phyloP scores from a whole-genome alignment of 2,113 vertebrate genomes.

The Glaucomys volans region DNA sequence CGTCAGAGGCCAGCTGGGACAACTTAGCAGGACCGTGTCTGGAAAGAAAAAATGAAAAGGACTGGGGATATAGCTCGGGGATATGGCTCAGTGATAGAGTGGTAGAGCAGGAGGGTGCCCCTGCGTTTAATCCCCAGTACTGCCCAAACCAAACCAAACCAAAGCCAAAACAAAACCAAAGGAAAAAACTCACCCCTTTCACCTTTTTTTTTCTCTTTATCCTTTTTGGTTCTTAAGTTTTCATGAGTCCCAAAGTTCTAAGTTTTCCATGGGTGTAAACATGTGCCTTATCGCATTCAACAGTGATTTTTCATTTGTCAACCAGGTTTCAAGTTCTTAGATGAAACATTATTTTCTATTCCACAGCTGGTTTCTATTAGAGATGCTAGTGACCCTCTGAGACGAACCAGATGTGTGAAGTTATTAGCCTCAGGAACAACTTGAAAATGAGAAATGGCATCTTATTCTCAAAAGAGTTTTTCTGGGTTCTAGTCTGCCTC shows the following conservation, averaged over 20 bases:
- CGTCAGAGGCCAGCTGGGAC: background rate
- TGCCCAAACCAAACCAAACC: background rate
- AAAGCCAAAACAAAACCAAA: background rate
- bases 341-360: conserved; percentile 54
- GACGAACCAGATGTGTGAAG: conserved; percentile 59
- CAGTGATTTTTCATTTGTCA: conserved; percentile 52
- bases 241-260: background rate
- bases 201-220: background rate
- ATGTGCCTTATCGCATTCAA: conserved; percentile 17
- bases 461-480: conserved; percentile 30
- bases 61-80: background rate
- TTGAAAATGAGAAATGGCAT: conserved; percentile 61
- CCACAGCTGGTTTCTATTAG: conserved; percentile 50
- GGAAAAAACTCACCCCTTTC: background rate
- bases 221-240: conserved; percentile 42
- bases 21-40: background rate
- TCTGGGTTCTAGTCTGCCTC: background rate
- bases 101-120: background rate
- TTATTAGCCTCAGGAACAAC: conserved; percentile 29
- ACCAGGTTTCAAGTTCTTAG: conserved; percentile 5
- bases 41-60: background rate
- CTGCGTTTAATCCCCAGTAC: background rate
- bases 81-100: background rate
- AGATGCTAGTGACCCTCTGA: conserved; percentile 47
- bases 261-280: background rate